These are phyloP conservation scores for Callaeas wilsoni DNA, from an alignment of 2,113 vertebrate genomes.

Conservation along the genomic window DNA sequence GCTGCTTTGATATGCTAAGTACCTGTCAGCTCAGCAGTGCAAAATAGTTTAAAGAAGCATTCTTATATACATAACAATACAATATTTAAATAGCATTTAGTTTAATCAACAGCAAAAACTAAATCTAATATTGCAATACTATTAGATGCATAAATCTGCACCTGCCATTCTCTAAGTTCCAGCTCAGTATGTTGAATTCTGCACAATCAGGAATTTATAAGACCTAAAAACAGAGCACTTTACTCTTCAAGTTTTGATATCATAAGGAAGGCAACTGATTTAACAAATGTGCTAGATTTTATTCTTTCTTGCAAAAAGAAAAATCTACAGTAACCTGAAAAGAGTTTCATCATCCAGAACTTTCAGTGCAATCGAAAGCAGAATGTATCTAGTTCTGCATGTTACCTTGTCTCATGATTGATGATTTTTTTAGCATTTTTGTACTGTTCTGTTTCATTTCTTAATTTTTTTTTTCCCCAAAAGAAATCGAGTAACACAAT, in stretches of 20 bases:
- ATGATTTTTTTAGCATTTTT: neutral
- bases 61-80: neutral
- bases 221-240: neutral
- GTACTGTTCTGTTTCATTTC: neutral
- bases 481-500: neutral
- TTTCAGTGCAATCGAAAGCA: neutral
- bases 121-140: neutral
- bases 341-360: neutral
- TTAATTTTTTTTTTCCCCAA: neutral
- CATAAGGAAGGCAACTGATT: neutral
- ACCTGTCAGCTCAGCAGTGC: neutral
- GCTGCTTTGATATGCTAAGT: neutral
- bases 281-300: neutral
- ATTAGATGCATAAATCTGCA: neutral
- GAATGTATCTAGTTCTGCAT: neutral
- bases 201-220: neutral
- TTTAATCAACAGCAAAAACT: neutral
- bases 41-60: neutral
- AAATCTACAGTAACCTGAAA: neutral
- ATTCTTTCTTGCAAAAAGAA: neutral
- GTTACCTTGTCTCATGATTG: neutral
- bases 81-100: neutral
- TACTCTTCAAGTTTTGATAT: neutral
- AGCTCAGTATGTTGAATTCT: neutral
- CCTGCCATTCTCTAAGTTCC: neutral